Evolutionary conservation across 2,113 vertebrate genomes (phyloP).

Genomic region (Mus musculus): GRCm39 chr3:108910001-108910500

Average conservation of each 20-base stretch:
- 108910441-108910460: constrained; percentile 22
- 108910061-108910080: not conserved
- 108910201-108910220: not conserved
- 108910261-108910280: not conserved
- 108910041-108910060: not conserved
- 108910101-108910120: no score
- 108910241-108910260: rapidly evolving
- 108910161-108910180: not conserved
- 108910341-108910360: not conserved
- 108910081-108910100: not conserved
- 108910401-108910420: not conserved
- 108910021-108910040: no score
- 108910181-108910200: not conserved
- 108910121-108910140: not conserved
- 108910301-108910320: not conserved
- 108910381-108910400: not conserved
- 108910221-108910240: not conserved
- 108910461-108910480: not conserved
- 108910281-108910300: not conserved
- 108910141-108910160: not conserved
- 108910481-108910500: not conserved
- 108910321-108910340: not conserved
- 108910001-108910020: not conserved
- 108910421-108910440: not conserved
- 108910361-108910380: not conserved